Base-by-base conservation (phyloP, 2,113 vertebrate genomes). In the Anas platyrhynchos region DNA sequence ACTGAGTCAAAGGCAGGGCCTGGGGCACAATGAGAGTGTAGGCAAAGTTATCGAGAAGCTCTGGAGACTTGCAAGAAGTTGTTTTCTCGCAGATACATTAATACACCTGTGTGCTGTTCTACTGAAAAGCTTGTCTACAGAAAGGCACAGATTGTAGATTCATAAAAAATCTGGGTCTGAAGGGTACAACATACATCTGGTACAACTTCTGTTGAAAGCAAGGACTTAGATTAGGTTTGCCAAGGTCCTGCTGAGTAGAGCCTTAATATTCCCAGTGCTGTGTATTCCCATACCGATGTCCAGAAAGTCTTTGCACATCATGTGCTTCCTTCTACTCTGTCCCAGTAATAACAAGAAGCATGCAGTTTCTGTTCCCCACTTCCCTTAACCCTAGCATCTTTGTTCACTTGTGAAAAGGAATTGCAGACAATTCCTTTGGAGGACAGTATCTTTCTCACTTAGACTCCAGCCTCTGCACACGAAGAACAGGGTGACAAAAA, bases 1-100 rank as follows among this genome's bases (percentile, higher is more conserved):
- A 99, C 43, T 97, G 98, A 54, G 97, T 98, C 93, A 99, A 91
- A 6, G 99, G 99, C 86, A 99, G 97, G 11, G 98, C 99, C 99
- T 99, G 63, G 15, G 29, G 66, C 52, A 89, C 59, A 79, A 76
- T 1, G 21, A 95, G 21, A 78, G 26, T 32, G 84, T 3, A 76
- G 43, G 62, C 26, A 85, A 83, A 50, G 36, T 82, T 77, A 92
- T n/a, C 36, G 61, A 36, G 43, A 48, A 61, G 34, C 38, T 4
- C 46, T 55, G 75, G 31, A 73, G 9, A 67, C 27, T 56, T 59
- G 23, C 4, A 3, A 80, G 67, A 48, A 63, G 55, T 31, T 62
- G 52, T 55, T 89, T 76, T 62, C 48, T 50, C 69, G 36, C 46
- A 87, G 48, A 90, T 7, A 22, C 26, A 54, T 46, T 26, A 6